Evolutionary conservation across 2,888 invertebrate genomes (phyloP).

Genomic region (Buathra laborator): DNA sequence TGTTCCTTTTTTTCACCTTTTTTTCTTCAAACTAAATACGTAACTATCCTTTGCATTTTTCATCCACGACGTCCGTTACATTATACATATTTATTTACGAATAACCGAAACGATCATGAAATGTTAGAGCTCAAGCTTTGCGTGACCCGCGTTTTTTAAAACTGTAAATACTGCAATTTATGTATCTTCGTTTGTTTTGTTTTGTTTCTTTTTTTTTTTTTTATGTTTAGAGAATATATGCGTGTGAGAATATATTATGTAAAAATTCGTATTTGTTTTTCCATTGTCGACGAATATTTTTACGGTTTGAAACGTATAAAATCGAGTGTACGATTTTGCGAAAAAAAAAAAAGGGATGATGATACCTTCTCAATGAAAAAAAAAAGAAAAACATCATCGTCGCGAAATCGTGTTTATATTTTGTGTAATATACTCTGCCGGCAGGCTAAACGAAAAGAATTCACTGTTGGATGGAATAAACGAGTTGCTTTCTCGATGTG

Average conservation of each 20-base stretch:
- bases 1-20: too few relatives aligned
- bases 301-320: conserved; percentile 35
- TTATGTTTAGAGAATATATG: conserved; percentile 59
- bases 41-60: conserved; percentile 24
- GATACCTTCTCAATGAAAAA: neutral
- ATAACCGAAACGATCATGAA: conserved; percentile 23
- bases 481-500: conserved; percentile 55
- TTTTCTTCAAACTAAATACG: neutral
- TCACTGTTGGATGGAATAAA: conserved; percentile 51
- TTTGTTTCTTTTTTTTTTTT: neutral
- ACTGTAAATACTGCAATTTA: conserved; percentile 59
- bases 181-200: conserved; percentile 35
- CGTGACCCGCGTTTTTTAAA: conserved; percentile 49
- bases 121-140: conserved; percentile 60
- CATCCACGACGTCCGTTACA: conserved; percentile 17
- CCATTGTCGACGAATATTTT: conserved; percentile 33
- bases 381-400: conserved; percentile 10
- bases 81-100: conserved; percentile 29
- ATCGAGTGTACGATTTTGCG: conserved; percentile 40
- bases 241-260: conserved; percentile 56
- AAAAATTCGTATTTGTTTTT: conserved; percentile 52
- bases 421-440: conserved; percentile 52
- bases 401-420: conserved; percentile 46
- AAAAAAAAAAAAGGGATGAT: neutral
- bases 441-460: conserved; percentile 30